Evolutionary conservation across 2,888 invertebrate species (phyloP), one percentile per base, ranked within the genome.

Genomic region (Cheilosia vulpina): DNA sequence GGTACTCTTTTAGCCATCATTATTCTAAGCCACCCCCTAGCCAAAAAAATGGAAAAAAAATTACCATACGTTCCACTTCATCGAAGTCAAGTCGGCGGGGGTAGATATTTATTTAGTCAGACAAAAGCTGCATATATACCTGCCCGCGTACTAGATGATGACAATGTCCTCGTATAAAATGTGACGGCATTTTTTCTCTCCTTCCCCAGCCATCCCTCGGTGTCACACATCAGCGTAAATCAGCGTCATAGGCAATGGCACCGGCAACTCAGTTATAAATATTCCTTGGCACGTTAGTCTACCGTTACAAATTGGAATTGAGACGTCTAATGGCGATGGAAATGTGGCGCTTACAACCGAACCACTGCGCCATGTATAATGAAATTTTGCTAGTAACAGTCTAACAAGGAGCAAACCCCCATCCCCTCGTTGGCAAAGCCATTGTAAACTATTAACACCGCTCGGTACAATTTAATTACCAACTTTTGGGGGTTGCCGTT

Each of bases 371-470:
- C 41, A 11, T 68, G 27, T 58, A 71, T 80, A 85, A 85, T 85
- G 80, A 85, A 85, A 85, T 85, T 85, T 80, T 80, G 0, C 79
- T 75, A 79, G 75, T 84, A 79, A 80, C 80, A 68, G 69, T 63
- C 75, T 76, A 76, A 76, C 84, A 73, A 62, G 41, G 43, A 38
- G 17, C 15, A 13, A 24, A 19, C 4, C 11, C 2, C 24, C 2
- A 2, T 2, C 21, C 43, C 6, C 17, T 47, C 53, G 57, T 50
- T 52, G 24, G 50, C 50, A 72, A 76, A 85, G 80, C 71, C 81
- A 85, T 81, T 85, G 66, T 66, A 85, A 85, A 85, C 85, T 85
- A 85, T 85, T 85, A 85, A 85, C 85, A 85, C 85, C 85, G 85
- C 43, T 85, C 81, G 75, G 77, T 85, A 80, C 85, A 85, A 85